Base-by-base conservation (phyloP, 2,888 invertebrate species). In the Colostygia pectinataria region DNA sequence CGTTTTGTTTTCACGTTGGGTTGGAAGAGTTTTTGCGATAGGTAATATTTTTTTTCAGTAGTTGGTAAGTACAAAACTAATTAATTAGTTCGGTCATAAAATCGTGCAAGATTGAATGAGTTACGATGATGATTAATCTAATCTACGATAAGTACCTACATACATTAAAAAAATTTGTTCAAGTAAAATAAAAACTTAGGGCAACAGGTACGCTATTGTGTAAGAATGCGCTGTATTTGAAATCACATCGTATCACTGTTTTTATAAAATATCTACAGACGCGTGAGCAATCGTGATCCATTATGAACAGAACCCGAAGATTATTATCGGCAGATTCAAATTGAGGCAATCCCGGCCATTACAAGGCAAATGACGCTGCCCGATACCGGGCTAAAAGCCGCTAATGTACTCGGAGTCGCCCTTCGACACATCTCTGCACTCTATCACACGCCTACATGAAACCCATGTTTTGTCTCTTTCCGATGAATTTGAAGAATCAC, bases 321-420 rank as follows among this genome's bases (percentile, higher is more conserved):
- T 71, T 70, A 72, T 69, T 61, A 69, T 66, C 71, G 64, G 71
- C 69, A 71, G 73, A 77, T 79, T 79, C 77, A 80, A 82, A 80
- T 79, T 76, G 80, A 77, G 71, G 80, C 76, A 77, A 83, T 81
- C 80, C 75, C 63, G 67, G 61, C 77, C 78, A 85, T 85, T 85
- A 84, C 76, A 56, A 72, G 66, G 74, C 80, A 79, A 85, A 83
- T 82, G 84, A 80, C 78, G 73, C 68, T 64, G 73, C 69, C 76
- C 71, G 74, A 75, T 79, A 77, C 54, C 68, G 63, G 62, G 54
- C 54, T 55, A 55, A 60, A 49, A 84, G 85, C 81, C 68, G 68
- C 80, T 84, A 83, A 84, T 83, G 82, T 70, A 74, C 69, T 66
- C 67, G 24, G 24, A 51, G 66, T 72, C 74, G 67, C 63, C 66